Conservation (phyloP, 2,888 invertebrate genomes). For the Prosopocoilus inquinatus region DNA sequence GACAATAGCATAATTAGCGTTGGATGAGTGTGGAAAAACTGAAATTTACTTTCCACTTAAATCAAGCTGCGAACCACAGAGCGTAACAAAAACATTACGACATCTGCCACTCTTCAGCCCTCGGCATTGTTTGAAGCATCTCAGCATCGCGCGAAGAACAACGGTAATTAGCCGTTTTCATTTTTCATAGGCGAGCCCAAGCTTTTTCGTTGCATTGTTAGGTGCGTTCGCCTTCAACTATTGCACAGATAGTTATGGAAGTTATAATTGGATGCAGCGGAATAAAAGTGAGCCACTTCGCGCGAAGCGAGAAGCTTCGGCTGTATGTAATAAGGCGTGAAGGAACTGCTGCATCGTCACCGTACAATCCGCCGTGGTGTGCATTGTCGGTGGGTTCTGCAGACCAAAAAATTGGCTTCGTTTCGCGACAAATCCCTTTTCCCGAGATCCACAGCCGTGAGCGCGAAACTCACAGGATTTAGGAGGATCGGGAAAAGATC, state of each 20-base stretch:
- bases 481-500: no score
- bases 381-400: conserved; percentile 24
- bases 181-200: background rate
- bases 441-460: background rate
- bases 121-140: no score
- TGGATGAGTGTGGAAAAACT: no score
- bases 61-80: no score
- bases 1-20: no score
- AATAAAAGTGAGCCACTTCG: conserved; percentile 19
- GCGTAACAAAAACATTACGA: no score
- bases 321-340: conserved; percentile 9
- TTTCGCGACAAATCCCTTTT: conserved; percentile 19
- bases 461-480: background rate
- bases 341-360: conserved; percentile 13
- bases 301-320: conserved; percentile 2
- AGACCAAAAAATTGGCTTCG: conserved; percentile 35
- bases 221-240: conserved; percentile 15
- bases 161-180: no score
- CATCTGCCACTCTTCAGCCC: no score
- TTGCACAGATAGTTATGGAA: conserved; percentile 20
- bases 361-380: conserved; percentile 17
- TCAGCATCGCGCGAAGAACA: no score
- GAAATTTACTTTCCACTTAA: no score
- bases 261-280: conserved; percentile 18
- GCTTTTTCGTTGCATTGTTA: conserved; percentile 15